Base-by-base conservation (phyloP, 2,888 invertebrate genomes). In the Clunio marinus region DNA sequence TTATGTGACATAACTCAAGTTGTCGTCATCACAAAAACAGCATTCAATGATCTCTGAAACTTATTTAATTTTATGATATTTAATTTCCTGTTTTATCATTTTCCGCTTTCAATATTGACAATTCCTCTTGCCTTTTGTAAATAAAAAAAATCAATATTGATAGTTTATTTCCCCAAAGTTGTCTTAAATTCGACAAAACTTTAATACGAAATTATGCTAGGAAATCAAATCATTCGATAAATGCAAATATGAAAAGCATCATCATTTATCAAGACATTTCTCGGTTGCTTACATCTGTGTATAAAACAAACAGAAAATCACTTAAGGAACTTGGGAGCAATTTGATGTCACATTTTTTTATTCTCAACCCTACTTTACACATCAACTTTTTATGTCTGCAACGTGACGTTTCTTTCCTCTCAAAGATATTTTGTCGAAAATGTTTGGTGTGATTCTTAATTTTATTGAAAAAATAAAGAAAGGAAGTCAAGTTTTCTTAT, bases 51-150 rank as follows among this genome's bases (percentile, higher is more conserved):
- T 4, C 7, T 20, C 2, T 22, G 51, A 51, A 51, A 51, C n/a
- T 65, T 45, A 65, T 65, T 65, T 27, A 66, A 51, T 66, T 45
- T 66, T 22, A 45, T 66, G 66, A 35, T 55, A 46, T 66, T 66
- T 66, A 66, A 66, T 66, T 66, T 66, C 66, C 66, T 66, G 66
- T 55, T 46, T 66, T 22, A 66, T 66, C 45, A 51, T 66, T 66
- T 66, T 55, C 41, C 25, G n/a, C n/a, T 4, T 10, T 22, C 51
- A 51, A 5, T 51, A n/a, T n/a, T n/a, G n/a, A n/a, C 51, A 22
- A 51, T 7, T 51, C 51, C 8, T 17, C 51, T 22, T n/a, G n/a
- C n/a, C n/a, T n/a, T n/a, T n/a, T n/a, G n/a, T n/a, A n/a, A n/a
- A n/a, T 22, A 51, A 51, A 32, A 32, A 32, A 13, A 32, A 51